Evolutionary conservation across 1,140 invertebrate species (phyloP).

Genomic region (Agrypnia vestita): DNA sequence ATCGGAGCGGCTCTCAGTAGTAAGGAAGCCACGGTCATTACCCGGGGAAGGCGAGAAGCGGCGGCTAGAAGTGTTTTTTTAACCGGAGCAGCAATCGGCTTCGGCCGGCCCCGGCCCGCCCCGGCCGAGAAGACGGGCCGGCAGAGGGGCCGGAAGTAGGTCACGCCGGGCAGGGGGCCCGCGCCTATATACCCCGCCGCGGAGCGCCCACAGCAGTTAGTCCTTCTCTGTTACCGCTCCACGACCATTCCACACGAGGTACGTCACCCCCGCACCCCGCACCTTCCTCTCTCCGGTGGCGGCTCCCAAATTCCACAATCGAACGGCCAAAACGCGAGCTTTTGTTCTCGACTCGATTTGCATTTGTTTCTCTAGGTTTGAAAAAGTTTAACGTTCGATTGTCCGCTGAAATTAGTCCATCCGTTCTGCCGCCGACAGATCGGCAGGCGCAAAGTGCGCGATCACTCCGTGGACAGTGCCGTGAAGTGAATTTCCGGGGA

Average conservation of each 20-base stretch:
- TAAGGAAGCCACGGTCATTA: background rate
- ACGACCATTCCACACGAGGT: slow-evolving; percentile 46
- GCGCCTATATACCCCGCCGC: slow-evolving; percentile 50
- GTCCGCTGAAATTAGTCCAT: slow-evolving; percentile 32
- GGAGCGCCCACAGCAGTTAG: slow-evolving; percentile 37
- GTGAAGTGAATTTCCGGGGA: slow-evolving; percentile 38
- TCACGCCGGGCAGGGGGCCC: slow-evolving; percentile 39
- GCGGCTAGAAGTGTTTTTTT: background rate
- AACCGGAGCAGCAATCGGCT: background rate
- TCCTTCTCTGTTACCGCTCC: slow-evolving; percentile 45
- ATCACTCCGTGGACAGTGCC: slow-evolving; percentile 41
- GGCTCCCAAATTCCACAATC: slow-evolving; percentile 18
- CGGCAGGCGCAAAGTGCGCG: slow-evolving; percentile 3
- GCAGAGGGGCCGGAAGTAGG: slow-evolving; percentile 43
- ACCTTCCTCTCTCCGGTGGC: slow-evolving; percentile 11
- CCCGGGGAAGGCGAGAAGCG: background rate
- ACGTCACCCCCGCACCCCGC: slow-evolving; percentile 22
- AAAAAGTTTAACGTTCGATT: background rate
- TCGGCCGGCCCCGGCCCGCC: background rate
- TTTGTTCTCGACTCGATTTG: slow-evolving; percentile 13
- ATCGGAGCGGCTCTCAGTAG: background rate
- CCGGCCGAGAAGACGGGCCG: slow-evolving; percentile 19
- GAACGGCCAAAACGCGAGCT: slow-evolving; percentile 30
- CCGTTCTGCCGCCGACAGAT: background rate
- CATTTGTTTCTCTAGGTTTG: background rate